phyloP scores from a whole-genome alignment of 1,140 invertebrate genomes.

The Periplaneta americana region DNA sequence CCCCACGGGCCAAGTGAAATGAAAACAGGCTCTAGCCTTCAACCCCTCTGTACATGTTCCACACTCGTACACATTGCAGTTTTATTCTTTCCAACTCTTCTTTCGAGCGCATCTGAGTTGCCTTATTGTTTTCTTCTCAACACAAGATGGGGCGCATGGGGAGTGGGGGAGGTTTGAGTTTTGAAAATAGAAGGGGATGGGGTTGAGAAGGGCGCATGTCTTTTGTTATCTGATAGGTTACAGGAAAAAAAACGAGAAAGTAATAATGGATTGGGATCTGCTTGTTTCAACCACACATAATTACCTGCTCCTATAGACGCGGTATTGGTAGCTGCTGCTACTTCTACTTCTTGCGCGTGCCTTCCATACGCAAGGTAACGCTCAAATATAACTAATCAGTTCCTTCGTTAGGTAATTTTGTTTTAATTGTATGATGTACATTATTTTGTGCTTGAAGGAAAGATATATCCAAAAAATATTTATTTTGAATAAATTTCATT shows the following conservation, averaged over 20 bases:
- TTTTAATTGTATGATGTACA: no score
- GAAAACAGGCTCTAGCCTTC: neutral
- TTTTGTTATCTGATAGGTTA: neutral
- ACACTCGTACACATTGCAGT: neutral
- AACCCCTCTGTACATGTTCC: no score
- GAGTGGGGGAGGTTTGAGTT: neutral
- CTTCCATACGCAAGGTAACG: no score
- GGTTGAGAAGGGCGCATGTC: neutral
- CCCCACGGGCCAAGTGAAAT: slow-evolving; percentile 11
- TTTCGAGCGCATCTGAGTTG: no score
- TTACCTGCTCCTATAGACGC: neutral
- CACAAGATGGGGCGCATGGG: neutral
- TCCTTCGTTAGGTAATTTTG: no score
- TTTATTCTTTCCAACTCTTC: no score
- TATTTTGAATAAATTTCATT: no score
- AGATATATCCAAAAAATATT: no score
- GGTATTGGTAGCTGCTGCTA: neutral
- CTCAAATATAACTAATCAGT: no score
- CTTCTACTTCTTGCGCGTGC: neutral
- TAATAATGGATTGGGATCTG: neutral
- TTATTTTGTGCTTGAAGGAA: no score
- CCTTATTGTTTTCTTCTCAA: neutral
- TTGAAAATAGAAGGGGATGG: neutral
- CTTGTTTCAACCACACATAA: neutral
- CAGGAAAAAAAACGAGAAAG: neutral